Percentiles rank a stretch among this genome's conserved stretches.
Evolutionary conservation across 2,797 vertebrate genomes (phyloP).

Genomic region (Babyrousa celebensis): DNA sequence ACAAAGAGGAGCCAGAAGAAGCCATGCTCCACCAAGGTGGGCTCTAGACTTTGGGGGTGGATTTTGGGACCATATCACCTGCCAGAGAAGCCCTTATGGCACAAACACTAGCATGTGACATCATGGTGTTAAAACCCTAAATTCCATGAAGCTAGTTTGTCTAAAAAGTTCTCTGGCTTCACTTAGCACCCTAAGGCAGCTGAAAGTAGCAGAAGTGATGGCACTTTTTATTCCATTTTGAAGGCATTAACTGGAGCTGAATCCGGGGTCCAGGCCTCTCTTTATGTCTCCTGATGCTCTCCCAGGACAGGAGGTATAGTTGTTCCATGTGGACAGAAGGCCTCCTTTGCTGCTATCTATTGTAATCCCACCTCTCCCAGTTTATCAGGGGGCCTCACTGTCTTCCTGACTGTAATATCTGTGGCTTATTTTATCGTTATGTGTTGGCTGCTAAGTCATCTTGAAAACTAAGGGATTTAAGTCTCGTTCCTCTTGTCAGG

Average conservation of each 20-base stretch:
- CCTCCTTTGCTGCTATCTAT: neutral
- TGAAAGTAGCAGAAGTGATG: neutral
- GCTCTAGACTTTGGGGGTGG: neutral
- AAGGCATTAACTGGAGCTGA: neutral
- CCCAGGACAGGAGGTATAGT: neutral
- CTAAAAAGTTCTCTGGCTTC: neutral
- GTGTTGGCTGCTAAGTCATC: neutral
- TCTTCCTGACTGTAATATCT: slow-evolving; percentile 26
- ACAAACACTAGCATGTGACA: neutral
- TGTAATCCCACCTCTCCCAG: neutral
- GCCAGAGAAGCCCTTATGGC: neutral
- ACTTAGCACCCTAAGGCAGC: neutral
- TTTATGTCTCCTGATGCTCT: neutral
- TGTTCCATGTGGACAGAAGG: slow-evolving; percentile 34
- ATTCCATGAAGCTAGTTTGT: neutral
- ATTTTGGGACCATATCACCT: neutral
- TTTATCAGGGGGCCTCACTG: neutral
- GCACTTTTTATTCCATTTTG: neutral
- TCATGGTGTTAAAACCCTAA: slow-evolving; percentile 6
- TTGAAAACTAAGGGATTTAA: slow-evolving; percentile 38
- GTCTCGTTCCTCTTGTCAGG: slow-evolving; percentile 37
- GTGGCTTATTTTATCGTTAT: slow-evolving; percentile 46
- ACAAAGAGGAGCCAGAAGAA: neutral
- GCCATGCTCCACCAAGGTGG: neutral
- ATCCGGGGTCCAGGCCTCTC: neutral